Base-by-base conservation (phyloP, 2,113 vertebrate species). In the Ceuthmochares aereus region DNA sequence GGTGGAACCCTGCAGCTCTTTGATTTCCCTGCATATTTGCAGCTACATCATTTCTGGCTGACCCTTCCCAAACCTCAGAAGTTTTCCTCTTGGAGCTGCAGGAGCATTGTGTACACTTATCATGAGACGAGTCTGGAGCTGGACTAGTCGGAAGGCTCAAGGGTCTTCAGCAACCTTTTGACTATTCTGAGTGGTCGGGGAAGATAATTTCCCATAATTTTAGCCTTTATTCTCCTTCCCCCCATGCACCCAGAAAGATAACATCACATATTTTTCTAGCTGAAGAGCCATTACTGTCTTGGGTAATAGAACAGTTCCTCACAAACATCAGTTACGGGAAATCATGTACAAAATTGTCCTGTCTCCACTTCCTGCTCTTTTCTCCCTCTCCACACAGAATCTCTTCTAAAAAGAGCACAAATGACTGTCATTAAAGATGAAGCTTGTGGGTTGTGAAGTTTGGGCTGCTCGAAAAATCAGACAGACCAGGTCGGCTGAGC, bases 21-120 rank as follows among this genome's bases (percentile, higher is more conserved):
- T 52, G 75, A 80, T 86, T 91, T 80, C 87, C 75, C 89, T 80
- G 66, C 45, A 10, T 66, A 6, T 79, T 76, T 73, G 67, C 75
- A 93, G 90, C 63, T 83, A 13, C 63, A 72, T 67, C 78, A 80
- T 84, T 94, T 51, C 95, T 93, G 92, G 96, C 94, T 96, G 95
- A 93, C 66, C 92, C 87, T 93, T 78, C 68, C 83, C 60, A 86
- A 84, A 83, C 51, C 82, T 88, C 32, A 8, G 82, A 77, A 77
- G 68, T 91, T 96, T 95, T 92, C 55, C 95, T 93, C 90, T 63
- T 4, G 2, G 87, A 87, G 63, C 89, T 68, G 77, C 51, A 56
- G 89, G 34, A 87, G 43, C 20, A 22, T 70, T 77, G 40, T 18
- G 47, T 26, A 18, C 3, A 14, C 93, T 92, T 36, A 63, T 25